These are phyloP conservation scores for Benitochromis conjunctus DNA, from an alignment of 2,113 vertebrate species.

Conservation along the genomic window DNA sequence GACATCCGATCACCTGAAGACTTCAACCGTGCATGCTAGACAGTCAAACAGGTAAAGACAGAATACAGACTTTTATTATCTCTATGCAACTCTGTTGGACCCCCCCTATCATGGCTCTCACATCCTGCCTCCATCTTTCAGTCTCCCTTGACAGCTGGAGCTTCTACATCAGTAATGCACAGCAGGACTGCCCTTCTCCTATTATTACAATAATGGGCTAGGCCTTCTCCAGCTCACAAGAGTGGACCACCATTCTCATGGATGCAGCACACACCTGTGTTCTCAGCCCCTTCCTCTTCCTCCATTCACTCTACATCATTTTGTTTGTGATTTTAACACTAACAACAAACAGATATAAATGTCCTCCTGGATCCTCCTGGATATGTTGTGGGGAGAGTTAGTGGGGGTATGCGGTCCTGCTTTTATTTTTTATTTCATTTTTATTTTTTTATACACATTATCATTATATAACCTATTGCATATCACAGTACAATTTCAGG, in stretches of 20 bases:
- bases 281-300: background rate
- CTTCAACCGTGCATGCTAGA: rapidly evolving
- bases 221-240: background rate
- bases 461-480: background rate
- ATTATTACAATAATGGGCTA: background rate
- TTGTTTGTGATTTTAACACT: too few relatives aligned
- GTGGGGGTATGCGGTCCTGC: too few relatives aligned
- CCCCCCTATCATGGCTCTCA: background rate
- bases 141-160: background rate
- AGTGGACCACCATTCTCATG: rapidly evolving
- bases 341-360: too few relatives aligned
- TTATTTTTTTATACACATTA: rapidly evolving
- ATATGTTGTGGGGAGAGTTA: too few relatives aligned
- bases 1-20: background rate
- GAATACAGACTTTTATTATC: background rate
- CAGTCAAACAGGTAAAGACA: background rate
- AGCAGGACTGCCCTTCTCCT: background rate
- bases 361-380: too few relatives aligned
- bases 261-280: background rate
- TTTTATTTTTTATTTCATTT: too few relatives aligned
- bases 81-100: background rate
- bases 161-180: background rate
- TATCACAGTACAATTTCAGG: rapidly evolving
- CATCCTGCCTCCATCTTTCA: background rate
- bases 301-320: background rate